Conservation (phyloP, 2,888 invertebrate genomes). For the Galerucella calmariensis region DNA sequence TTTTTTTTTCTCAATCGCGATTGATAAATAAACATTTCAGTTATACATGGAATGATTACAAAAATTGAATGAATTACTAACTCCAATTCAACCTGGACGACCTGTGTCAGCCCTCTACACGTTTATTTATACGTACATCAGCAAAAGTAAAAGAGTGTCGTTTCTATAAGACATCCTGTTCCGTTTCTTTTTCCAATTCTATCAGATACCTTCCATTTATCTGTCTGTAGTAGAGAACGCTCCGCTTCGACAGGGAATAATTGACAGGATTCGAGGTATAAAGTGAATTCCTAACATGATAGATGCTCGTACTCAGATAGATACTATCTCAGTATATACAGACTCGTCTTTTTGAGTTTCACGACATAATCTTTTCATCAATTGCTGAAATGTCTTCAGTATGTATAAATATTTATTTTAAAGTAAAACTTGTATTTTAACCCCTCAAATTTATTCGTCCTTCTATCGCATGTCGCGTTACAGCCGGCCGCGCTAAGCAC, state of each 20-base stretch:
- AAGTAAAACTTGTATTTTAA: too few species aligned
- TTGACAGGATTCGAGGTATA: conserved; percentile 61
- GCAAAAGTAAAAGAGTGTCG: conserved; percentile 33
- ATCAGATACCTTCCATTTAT: conserved; percentile 45
- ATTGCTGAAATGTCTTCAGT: conserved; percentile 13
- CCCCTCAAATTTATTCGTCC: too few species aligned
- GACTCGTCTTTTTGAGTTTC: conserved; percentile 22
- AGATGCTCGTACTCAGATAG: conserved; percentile 50
- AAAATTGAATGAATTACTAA: conserved; percentile 4
- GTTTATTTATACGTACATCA: conserved; percentile 38
- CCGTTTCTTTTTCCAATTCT: conserved; percentile 36
- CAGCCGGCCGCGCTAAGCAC: too few species aligned
- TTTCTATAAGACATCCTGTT: conserved; percentile 39
- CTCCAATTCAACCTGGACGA: conserved; percentile 9
- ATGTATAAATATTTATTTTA: conserved; percentile 20
- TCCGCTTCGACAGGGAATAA: conserved; percentile 58
- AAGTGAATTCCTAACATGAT: conserved; percentile 61
- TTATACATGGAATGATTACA: background rate
- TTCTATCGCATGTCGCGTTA: too few species aligned
- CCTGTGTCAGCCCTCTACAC: conserved; percentile 15
- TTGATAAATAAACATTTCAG: background rate
- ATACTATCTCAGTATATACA: conserved; percentile 48
- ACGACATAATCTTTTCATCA: conserved; percentile 34
- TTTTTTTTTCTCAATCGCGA: background rate
- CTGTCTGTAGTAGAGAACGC: conserved; percentile 40